A percentile compares a stretch with the other conserved stretches of the same genome.
These are phyloP conservation scores for Cephus pygmeus DNA, from an alignment of 2,888 invertebrate genomes.

Conservation along the genomic window DNA sequence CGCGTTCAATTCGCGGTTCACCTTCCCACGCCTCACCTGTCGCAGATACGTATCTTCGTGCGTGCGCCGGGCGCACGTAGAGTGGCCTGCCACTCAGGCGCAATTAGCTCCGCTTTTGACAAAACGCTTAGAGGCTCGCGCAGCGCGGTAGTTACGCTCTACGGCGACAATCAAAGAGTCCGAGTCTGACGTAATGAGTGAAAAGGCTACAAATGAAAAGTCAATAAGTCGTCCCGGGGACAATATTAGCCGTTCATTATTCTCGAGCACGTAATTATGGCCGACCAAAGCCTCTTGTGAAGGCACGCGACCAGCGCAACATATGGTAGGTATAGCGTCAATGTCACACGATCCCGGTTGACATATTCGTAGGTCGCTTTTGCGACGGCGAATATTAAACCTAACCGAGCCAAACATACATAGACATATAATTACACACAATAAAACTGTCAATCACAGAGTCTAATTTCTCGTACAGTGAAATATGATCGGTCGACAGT, in stretches of 20 bases:
- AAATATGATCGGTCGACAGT: no score
- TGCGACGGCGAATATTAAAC: no score
- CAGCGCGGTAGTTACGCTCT: no score
- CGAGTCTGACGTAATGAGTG: conserved; percentile 37
- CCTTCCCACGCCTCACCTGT: conserved; percentile 51
- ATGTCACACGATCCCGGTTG: no score
- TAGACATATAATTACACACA: no score
- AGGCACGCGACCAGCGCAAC: conserved; percentile 61
- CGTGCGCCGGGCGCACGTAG: background rate
- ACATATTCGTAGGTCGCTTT: no score
- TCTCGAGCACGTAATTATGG: conserved; percentile 56
- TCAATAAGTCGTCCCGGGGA: conserved; percentile 58
- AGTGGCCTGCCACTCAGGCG: background rate
- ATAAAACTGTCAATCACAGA: no score
- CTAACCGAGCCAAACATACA: no score
- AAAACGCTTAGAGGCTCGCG: no score
- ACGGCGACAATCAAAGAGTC: conserved; percentile 33
- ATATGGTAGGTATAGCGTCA: conserved; percentile 43
- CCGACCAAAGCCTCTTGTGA: conserved; percentile 53
- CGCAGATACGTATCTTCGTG: conserved; percentile 39
- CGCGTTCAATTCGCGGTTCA: conserved; percentile 4
- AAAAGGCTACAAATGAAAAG: conserved; percentile 56
- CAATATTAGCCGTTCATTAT: conserved; percentile 63
- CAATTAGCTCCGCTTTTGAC: no score
- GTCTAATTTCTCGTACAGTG: no score